Base-by-base conservation (phyloP, 2,113 vertebrate genomes). In the Bucco capensis region DNA sequence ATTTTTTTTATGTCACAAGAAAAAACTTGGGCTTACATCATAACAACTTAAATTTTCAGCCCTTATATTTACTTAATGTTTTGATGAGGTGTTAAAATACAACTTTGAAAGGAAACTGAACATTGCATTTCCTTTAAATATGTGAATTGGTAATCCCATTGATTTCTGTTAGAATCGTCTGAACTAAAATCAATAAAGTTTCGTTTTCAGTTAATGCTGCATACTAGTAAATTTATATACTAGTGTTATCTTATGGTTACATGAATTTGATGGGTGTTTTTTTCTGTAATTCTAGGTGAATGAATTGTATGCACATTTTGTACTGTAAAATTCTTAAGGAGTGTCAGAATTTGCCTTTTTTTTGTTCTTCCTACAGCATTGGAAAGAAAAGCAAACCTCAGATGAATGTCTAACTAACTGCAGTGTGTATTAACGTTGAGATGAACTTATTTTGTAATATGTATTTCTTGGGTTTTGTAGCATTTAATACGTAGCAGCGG, bases 401-500 rank as follows among this genome's bases (percentile, higher is more conserved):
- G 7, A 23, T 58, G 12, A 44, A n/a, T 53, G 19, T 72, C 17
- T 64, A n/a, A 15, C 8, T 4, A 79, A 9, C 10, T 17, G 8
- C 30, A 62, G 8, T 18, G 13, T 53, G 2, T 72, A 5, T 53
- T 60, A 51, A 4, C 75, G 25, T 31, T 67, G 47, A 70, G 38
- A 37, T 51, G 4, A 44, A 42, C 11, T 91, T n/a, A 44, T 7
- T 94, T 92, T 49, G 5, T 73, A 70, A 91, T 47, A 13, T 4
- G 0, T 54, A 23, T 90, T 94, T 93, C 46, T 96, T 95, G 38
- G 2, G 8, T 94, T 95, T 78, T 88, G 71, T 91, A 99, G 99
- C 98, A 99, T 96, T 98, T 99, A 95, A 98, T 99, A 86, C 98
- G 99, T 73, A 99, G 99, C 97, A 99, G 99, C 19, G 99, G 99